Conservation (phyloP, 2,113 vertebrate genomes). For the Pelecanus crispus region DNA sequence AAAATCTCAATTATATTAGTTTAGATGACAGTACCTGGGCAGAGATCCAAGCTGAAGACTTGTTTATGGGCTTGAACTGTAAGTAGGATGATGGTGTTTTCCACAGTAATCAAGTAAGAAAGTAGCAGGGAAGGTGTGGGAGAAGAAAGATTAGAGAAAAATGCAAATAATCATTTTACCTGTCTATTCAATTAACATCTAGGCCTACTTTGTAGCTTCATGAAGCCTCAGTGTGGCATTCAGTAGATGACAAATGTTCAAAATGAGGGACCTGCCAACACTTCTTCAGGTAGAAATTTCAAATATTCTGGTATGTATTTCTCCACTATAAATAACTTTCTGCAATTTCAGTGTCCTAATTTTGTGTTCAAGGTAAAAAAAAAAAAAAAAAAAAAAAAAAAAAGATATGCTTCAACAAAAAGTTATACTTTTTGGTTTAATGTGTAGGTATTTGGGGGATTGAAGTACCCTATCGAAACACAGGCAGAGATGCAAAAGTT, state of each 20-base stretch:
- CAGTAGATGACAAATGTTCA: slow-evolving; percentile 38
- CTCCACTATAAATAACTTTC: slow-evolving; percentile 54
- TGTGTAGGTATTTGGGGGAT: background rate
- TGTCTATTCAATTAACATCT: slow-evolving; percentile 56
- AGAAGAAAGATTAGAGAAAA: slow-evolving; percentile 61
- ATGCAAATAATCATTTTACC: slow-evolving; percentile 48
- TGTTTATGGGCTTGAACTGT: slow-evolving; percentile 49
- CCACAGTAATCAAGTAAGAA: slow-evolving; percentile 24
- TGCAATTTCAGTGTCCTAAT: slow-evolving; percentile 55
- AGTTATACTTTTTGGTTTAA: background rate
- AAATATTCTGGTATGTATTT: slow-evolving; percentile 35
- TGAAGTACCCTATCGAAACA: background rate
- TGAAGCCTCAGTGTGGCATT: slow-evolving; percentile 9
- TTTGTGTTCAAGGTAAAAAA: slow-evolving; percentile 7
- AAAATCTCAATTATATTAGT: slow-evolving; percentile 10
- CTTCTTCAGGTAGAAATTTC: slow-evolving; percentile 26
- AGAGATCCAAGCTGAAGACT: slow-evolving; percentile 20
- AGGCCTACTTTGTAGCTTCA: slow-evolving; percentile 44
- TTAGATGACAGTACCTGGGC: slow-evolving; percentile 30
- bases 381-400: background rate
- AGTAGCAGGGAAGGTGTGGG: background rate
- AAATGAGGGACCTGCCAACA: background rate
- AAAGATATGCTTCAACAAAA: background rate
- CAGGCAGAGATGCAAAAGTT: background rate
- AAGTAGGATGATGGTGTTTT: slow-evolving; percentile 60